Evolutionary conservation across 2,888 invertebrate species (phyloP).

Genomic region (Megamerina dolium): DNA sequence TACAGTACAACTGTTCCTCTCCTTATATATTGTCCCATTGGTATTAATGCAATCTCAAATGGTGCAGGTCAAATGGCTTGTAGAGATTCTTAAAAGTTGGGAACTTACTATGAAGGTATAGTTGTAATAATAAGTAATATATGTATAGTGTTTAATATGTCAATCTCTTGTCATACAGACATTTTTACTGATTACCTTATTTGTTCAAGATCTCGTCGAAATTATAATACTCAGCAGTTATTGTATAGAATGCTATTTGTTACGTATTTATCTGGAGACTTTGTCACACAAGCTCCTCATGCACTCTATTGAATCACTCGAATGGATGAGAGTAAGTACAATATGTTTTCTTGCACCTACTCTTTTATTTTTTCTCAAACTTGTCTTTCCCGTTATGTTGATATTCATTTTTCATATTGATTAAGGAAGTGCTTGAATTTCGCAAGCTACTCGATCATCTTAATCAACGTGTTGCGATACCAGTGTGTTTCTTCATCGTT

Average conservation of each 20-base stretch:
- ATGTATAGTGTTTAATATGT: background rate
- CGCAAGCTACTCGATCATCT: constrained; percentile 69
- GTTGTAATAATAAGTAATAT: background rate
- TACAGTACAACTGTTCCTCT: constrained; percentile 64
- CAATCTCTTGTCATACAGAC: constrained; percentile 51
- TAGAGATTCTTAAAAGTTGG: constrained; percentile 26
- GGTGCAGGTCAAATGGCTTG: constrained; percentile 32
- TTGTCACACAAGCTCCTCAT: constrained; percentile 66
- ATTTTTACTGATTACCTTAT: constrained; percentile 60
- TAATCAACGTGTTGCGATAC: constrained; percentile 69
- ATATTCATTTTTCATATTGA: no score
- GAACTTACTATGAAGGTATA: constrained; percentile 24
- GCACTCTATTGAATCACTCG: constrained; percentile 63
- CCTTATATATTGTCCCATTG: constrained; percentile 55
- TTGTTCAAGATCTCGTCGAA: constrained; percentile 76
- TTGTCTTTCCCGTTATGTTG: background rate
- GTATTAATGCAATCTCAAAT: constrained; percentile 36
- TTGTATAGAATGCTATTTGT: constrained; percentile 72
- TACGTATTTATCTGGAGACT: constrained; percentile 68
- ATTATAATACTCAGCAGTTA: constrained; percentile 78
- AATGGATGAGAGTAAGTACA: constrained; percentile 68
- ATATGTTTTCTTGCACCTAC: no score
- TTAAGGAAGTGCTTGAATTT: constrained; percentile 76
- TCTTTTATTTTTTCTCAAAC: no score
- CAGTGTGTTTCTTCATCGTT: constrained; percentile 70